Evolutionary conservation across 2,797 vertebrate species (phyloP), one percentile per base, ranked within the genome.

Genomic region (Onychomys torridus): DNA sequence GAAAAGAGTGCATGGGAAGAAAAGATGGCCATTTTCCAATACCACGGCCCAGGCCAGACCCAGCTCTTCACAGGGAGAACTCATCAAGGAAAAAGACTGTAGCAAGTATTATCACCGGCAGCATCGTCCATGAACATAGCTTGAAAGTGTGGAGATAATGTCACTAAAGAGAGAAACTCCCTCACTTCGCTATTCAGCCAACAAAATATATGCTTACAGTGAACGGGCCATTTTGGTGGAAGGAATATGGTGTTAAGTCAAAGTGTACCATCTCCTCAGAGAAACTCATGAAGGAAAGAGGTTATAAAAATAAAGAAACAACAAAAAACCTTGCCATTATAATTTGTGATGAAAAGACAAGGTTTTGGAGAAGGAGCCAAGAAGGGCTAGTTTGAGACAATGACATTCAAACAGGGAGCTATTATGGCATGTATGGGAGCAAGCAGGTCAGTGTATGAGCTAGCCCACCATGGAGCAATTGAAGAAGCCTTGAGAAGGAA

Each of bases 71-170:
- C 1, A 93, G 40, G 14, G 13, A 81, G 10, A 85, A 12, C 27
- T 84, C n/a, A 92, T 78, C 32, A 94, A 90, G 85, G 37, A 67
- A 49, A 91, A 83, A 91, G 69, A 69, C 9, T 14, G 49, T 40
- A 37, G 46, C 43, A 92, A 46, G 59, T 52, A 55, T 95, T 19
- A 49, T 59, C 55, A n/a, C 77, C 40, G 40, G 17, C 12, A 77
- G 0, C 3, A 0, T 21, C 19, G 2, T 34, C 81, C 46, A 32
- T 89, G 90, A 23, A 27, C 71, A 55, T 27, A 87, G 37, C 43
- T 61, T 90, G 69, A 11, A n/a, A 90, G 25, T 16, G 34, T 27
- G 14, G 46, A 89, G 78, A 79, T 63, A n/a, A 46, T 77, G 49
- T 63, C 23, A 34, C 3, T 21, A 12, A 83, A 91, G 65, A 86